A percentile compares a stretch with the other conserved stretches of the same genome.
phyloP scores from a whole-genome alignment of 2,888 invertebrate species.

The Cheilosia urbana region DNA sequence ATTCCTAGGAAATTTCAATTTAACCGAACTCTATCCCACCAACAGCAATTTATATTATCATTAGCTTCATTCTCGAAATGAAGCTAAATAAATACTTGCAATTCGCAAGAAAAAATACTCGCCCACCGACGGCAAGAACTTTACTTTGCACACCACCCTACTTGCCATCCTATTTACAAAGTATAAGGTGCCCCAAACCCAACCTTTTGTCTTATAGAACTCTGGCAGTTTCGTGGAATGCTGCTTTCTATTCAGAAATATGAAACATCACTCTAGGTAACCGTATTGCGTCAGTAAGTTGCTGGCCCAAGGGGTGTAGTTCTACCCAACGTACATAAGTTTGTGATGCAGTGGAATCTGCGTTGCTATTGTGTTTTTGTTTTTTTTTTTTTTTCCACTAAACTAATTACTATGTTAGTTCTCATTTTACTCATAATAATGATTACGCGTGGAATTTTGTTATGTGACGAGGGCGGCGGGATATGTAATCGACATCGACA shows the following conservation, averaged over 20 bases:
- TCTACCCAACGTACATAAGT: background rate
- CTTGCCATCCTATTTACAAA: too few species aligned
- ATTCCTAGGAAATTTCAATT: too few species aligned
- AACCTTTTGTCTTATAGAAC: background rate
- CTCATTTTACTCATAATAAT: background rate
- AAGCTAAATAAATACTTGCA: too few species aligned
- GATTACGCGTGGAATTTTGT: background rate
- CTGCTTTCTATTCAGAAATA: slow-evolving; percentile 6
- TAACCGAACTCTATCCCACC: too few species aligned
- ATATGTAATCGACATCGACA: background rate
- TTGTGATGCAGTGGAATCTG: slow-evolving; percentile 7
- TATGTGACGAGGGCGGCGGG: background rate
- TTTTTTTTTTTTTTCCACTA: background rate
- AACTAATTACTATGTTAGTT: background rate
- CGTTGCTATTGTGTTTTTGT: background rate
- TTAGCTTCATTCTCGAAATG: too few species aligned
- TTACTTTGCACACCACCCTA: too few species aligned
- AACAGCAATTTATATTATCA: too few species aligned
- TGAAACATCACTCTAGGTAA: background rate
- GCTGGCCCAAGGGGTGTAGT: slow-evolving; percentile 4
- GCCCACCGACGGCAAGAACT: too few species aligned
- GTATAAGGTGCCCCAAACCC: too few species aligned
- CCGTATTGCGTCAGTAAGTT: background rate
- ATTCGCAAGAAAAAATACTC: too few species aligned
- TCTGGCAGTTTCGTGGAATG: background rate